Base-by-base conservation (phyloP, 2,888 invertebrate genomes). In the Lottia gigantea region DNA sequence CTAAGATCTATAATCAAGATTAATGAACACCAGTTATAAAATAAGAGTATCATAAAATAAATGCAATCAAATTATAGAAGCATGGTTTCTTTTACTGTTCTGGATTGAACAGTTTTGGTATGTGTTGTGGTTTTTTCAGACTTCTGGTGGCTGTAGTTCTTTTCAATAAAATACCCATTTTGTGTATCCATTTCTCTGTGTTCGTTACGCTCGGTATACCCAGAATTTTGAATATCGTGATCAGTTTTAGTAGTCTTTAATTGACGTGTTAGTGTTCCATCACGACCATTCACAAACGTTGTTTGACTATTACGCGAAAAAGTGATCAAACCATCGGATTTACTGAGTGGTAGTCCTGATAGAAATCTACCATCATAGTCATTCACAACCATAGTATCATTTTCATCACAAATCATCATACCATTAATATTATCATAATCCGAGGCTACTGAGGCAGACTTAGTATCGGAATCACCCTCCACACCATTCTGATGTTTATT, bases 381-480 rank as follows among this genome's bases (percentile, higher is more conserved):
- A 62, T 66, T 66, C 62, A 70, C 68, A 71, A 71, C 61, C 67
- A 25, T 62, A 62, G 63, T 40, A 46, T 19, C 23, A 46, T 62
- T 31, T 63, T 45, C 16, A 61, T 25, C 65, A 45, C 46, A 72
- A 71, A 46, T 74, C 55, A 55, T 70, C 65, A 67, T 67, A 11
- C 74, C 77, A 31, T 81, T 76, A 64, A 85, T 73, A 68, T 85
- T 85, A 66, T 85, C 85, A 76, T 85, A 85, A 62, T 85, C 83
- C 0, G 85, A 84, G 16, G 81, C 76, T 55, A 79, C 76, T 0
- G 84, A 84, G 0, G 82, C 79, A 8, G 82, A 79, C 62, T 78
- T 79, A 11, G 71, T 64, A 12, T 77, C 77, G 6, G 73, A 65
- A 31, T 70, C 67, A 14, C 73, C 74, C 25, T 68, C 69, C 6